Evolutionary conservation across 2,888 invertebrate genomes (phyloP).

Genomic region (Ochropleura leucogaster): DNA sequence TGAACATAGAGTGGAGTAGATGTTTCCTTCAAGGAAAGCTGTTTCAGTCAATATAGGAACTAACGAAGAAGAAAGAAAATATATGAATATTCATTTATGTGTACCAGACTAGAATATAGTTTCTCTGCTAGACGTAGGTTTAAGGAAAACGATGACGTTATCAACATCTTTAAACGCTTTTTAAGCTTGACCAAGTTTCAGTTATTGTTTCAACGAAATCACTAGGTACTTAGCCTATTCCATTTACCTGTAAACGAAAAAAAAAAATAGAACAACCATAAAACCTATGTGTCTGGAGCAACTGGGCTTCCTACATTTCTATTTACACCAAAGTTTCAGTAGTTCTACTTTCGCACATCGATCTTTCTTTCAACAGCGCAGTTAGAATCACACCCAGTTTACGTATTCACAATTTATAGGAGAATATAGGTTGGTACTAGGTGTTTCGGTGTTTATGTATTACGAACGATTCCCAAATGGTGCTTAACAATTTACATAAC

Average conservation of each 20-base stretch:
- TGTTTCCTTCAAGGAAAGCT: not conserved
- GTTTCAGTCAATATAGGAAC: not conserved
- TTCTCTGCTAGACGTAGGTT: not conserved
- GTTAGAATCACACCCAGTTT: slow-evolving; percentile 47
- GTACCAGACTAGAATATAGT: not conserved
- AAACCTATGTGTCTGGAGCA: slow-evolving; percentile 1
- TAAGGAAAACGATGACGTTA: not conserved
- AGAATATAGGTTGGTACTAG: slow-evolving; percentile 28
- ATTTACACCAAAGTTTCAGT: slow-evolving; percentile 15
- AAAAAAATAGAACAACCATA: slow-evolving; percentile 22
- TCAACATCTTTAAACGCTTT: not conserved
- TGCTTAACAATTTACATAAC: slow-evolving; percentile 61
- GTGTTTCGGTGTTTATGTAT: slow-evolving; percentile 58
- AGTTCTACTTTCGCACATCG: slow-evolving; percentile 30
- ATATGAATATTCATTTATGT: not conserved
- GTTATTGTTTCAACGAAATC: not conserved
- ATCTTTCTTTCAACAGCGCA: slow-evolving; percentile 44
- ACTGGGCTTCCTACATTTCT: not conserved
- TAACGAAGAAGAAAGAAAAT: not conserved
- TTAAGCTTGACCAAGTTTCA: not conserved
- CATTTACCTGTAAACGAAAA: not conserved
- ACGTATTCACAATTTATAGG: slow-evolving; percentile 50
- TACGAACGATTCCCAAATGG: slow-evolving; percentile 63
- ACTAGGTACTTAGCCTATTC: not conserved
- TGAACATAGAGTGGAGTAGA: not conserved